Base-by-base conservation (phyloP, 2,113 vertebrate genomes). In the Lontra canadensis region DNA sequence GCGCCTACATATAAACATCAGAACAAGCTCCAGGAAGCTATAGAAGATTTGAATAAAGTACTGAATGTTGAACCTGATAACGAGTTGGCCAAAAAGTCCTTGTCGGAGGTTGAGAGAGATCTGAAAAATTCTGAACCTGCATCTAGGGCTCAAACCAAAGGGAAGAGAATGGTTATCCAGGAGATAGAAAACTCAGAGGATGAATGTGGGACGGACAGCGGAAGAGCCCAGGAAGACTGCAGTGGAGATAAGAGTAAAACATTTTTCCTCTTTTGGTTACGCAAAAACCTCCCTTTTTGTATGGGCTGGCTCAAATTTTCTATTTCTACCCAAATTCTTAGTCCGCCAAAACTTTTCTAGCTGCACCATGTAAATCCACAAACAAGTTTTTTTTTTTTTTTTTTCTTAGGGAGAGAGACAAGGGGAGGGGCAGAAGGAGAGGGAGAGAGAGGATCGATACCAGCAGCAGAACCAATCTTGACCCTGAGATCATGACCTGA, bases 101-200 rank as follows among this genome's bases (percentile, higher is more conserved):
- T 42, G 42, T 42, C 4, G 6, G 42, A 42, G 42, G 42, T 42
- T 42, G 42, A 42, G 42, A 42, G 42, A 42, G 42, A 42, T 42
- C 42, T 42, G 42, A 42, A 42, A 42, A 42, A 42, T 42, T 42
- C 42, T 42, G 42, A 42, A 42, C 42, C 42, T 42, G 42, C 42
- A 7, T 42, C 42, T 42, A 42, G 42, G 42, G 42, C 42, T 42
- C 42, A 42, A 42, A 42, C 42, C 42, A 42, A 42, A 42, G 42
- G 6, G 6, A 42, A 42, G 42, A 42, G 42, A 42, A 42, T 42
- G 97, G 69, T 99, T 93, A 99, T 99, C 96, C 96, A 99, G 97
- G 99, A 99, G 87, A 97, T 99, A 47, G 99, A 99, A 81, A 96
- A 98, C 95, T 98, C 98, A 0, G 98, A 99, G n/a, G 96, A 98